Base-by-base conservation (phyloP, 1,140 invertebrate species). In the Medauroidea extradentata region DNA sequence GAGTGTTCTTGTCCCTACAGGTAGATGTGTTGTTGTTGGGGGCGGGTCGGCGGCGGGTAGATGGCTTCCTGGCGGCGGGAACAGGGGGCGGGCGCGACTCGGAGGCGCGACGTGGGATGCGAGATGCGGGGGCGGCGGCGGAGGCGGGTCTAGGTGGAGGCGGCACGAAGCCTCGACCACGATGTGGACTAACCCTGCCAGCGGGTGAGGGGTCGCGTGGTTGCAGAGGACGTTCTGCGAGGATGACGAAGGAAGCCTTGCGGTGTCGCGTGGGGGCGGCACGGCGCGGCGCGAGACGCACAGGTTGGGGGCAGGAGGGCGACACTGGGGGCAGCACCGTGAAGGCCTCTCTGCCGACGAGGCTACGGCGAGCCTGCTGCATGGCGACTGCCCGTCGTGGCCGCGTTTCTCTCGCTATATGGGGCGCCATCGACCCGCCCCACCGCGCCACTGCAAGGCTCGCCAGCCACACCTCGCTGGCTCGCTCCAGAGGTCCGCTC, bases 191-290 rank as follows among this genome's bases (percentile, higher is more conserved):
- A 7, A 79, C 71, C 23, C 81, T 71, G 2, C 81, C 81, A 43
- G 74, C 59, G 9, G 71, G 68, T 1, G 74, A 69, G 1, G 67
- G 49, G 3, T 51, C 49, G 9, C 49, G 49, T 16, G 49, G 38
- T 59, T 7, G 67, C 63, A 21, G 69, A 69, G 19, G 68, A 68
- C 16, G 70, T 63, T 83, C 79, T 4, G 81, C 78, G 42, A 86
- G 74, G 53, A 86, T 85, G 34, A 84, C 81, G 66, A 86, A 85
- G 52, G 74, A 76, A 21, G 76, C 73, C 18, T 48, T 75, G 71
- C 67, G 53, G 60, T 65, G 16, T 65, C 62, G 16, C 62, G 67
- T 42, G 66, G 54, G 9, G 70, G 66, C 8, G 59, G 60, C 13
- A 2, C 29, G 7, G 66, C 16, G 39, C 1, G 69, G 66, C 4